phyloP scores from a whole-genome alignment of 2,888 invertebrate genomes.

The Pterostichus madidus region DNA sequence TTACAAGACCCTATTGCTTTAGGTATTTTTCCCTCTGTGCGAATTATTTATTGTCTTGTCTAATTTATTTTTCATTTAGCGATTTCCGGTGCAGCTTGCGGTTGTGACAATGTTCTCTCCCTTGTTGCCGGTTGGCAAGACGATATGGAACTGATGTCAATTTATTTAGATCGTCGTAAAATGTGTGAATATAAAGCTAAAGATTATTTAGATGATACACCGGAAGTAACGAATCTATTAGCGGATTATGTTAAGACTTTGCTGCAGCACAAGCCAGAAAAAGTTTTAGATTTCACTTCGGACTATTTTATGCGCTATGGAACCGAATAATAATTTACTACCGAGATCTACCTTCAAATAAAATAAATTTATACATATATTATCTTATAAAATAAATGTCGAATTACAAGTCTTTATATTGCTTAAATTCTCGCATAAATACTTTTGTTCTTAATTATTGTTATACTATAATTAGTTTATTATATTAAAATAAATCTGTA shows the following conservation, averaged over 20 bases:
- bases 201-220: conserved; percentile 81
- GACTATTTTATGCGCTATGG: conserved; percentile 79
- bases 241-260: conserved; percentile 82
- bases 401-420: conserved; percentile 23
- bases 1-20: conserved; percentile 71
- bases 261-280: conserved; percentile 79
- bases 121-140: conserved; percentile 79
- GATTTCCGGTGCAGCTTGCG: conserved; percentile 18
- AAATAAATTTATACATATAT: neutral
- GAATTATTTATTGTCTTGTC: neutral
- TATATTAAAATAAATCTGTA: conserved; percentile 51
- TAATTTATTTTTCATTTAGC: conserved; percentile 2
- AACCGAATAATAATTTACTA: conserved; percentile 68
- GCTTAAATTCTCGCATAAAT: conserved; percentile 23
- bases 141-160: conserved; percentile 82
- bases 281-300: conserved; percentile 79
- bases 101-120: conserved; percentile 76
- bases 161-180: conserved; percentile 81
- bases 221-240: conserved; percentile 80
- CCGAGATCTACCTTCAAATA: neutral
- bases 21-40: neutral
- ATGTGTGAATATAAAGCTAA: conserved; percentile 78
- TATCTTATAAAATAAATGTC: neutral
- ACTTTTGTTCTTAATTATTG: neutral
- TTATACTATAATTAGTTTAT: neutral